phyloP scores from a whole-genome alignment of 1,140 invertebrate species.

The Papilio polyxenes region DNA sequence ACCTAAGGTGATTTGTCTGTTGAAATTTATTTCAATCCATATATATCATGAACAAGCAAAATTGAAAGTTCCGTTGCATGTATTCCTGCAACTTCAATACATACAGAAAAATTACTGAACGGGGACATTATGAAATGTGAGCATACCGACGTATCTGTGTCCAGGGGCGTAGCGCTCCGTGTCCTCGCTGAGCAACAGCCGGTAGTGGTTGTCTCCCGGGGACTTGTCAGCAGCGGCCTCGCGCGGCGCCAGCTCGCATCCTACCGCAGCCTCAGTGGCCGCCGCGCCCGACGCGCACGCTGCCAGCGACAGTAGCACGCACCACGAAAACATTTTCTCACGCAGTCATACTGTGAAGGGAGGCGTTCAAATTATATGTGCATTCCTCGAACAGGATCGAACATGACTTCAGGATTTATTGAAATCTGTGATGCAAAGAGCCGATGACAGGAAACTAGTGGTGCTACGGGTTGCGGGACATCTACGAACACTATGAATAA shows the following conservation, averaged over 20 bases:
- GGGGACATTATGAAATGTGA: not conserved
- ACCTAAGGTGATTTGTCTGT: not conserved
- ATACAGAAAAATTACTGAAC: not conserved
- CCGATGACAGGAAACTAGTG: too few relatives aligned
- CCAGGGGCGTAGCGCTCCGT: constrained; percentile 89
- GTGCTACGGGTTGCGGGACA: too few relatives aligned
- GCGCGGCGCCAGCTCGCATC: constrained; percentile 61
- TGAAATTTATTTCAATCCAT: not conserved
- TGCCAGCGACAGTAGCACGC: constrained; percentile 44
- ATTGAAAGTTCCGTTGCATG: too few relatives aligned
- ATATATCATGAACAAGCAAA: not conserved
- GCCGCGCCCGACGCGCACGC: constrained; percentile 41
- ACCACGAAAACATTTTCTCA: constrained; percentile 45
- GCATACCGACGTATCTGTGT: constrained; percentile 87
- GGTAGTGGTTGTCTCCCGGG: constrained; percentile 91
- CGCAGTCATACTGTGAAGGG: not conserved
- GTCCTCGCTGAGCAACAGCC: constrained; percentile 88
- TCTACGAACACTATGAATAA: too few relatives aligned
- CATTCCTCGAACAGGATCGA: not conserved
- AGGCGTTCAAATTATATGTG: not conserved
- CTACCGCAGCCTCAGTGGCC: constrained; percentile 26
- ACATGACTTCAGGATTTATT: not conserved
- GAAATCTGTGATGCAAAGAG: not conserved
- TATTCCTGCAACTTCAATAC: not conserved
- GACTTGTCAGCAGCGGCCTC: constrained; percentile 73